phyloP scores from a whole-genome alignment of 2,888 invertebrate species.

The Cantharis rufa region DNA sequence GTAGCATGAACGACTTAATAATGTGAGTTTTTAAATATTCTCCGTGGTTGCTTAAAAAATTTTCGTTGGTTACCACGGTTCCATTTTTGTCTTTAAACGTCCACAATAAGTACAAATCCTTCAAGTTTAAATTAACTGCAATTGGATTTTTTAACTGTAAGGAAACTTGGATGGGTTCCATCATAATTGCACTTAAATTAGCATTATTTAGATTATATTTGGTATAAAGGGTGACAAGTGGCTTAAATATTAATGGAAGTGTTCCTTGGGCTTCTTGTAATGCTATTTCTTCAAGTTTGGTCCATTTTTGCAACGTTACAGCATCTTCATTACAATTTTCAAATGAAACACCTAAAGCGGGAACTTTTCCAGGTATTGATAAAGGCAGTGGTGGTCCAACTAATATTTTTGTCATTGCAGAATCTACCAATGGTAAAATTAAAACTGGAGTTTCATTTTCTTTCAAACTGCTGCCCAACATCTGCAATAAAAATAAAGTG shows the following conservation, averaged over 20 bases:
- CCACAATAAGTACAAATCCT: constrained; percentile 76
- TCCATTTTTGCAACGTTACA: constrained; percentile 61
- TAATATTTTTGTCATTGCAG: constrained; percentile 71
- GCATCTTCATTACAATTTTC: constrained; percentile 45
- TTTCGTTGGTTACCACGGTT: constrained; percentile 53
- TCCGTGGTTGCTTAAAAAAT: constrained; percentile 49
- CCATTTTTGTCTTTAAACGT: constrained; percentile 60
- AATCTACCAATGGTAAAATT: constrained; percentile 75
- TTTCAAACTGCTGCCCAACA: constrained; percentile 28
- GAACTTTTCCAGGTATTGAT: constrained; percentile 60
- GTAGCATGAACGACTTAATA: constrained; percentile 61
- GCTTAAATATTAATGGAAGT: constrained; percentile 77
- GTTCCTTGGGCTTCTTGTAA: constrained; percentile 71
- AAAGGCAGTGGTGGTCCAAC: constrained; percentile 65
- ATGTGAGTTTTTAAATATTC: constrained; percentile 62
- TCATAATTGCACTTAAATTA: constrained; percentile 73
- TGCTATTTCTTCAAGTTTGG: constrained; percentile 76
- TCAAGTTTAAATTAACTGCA: constrained; percentile 70
- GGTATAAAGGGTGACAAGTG: constrained; percentile 75
- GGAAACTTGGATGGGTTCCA: constrained; percentile 81
- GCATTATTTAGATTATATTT: constrained; percentile 65
- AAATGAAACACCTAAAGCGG: constrained; percentile 60
- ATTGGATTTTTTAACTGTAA: constrained; percentile 77
- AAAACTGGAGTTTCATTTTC: constrained; percentile 57
- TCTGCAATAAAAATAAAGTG: constrained; percentile 19